A percentile compares a stretch with the other conserved stretches of the same genome.
These are phyloP conservation scores for Netelia inedita DNA, from an alignment of 2,888 invertebrate species.

Conservation along the genomic window DNA sequence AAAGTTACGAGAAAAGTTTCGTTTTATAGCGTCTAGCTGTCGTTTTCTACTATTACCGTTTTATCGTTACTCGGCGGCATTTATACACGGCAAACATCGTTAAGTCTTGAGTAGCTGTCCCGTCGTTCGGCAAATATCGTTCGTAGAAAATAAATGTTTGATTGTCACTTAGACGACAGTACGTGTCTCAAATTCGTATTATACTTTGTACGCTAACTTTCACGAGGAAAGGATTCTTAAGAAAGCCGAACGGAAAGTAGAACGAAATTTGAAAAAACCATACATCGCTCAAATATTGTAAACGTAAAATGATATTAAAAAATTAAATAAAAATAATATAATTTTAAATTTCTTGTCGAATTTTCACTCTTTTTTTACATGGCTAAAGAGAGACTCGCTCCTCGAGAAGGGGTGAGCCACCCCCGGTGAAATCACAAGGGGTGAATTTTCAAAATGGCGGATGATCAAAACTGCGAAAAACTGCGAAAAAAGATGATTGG, in stretches of 20 bases:
- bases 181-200: constrained; percentile 26
- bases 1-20: constrained; percentile 19
- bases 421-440: background rate
- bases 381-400: too few relatives aligned
- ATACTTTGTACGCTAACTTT: background rate
- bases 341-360: too few relatives aligned
- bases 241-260: background rate
- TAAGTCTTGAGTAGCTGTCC: constrained; percentile 28
- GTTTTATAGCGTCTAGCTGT: constrained; percentile 25
- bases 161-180: constrained; percentile 27
- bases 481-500: constrained; percentile 12
- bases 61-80: constrained; percentile 9
- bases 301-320: too few relatives aligned
- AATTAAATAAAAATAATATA: too few relatives aligned
- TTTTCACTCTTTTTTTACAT: too few relatives aligned
- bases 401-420: too few relatives aligned
- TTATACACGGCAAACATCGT: constrained; percentile 35
- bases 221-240: background rate
- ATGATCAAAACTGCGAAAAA: background rate
- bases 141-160: constrained; percentile 40
- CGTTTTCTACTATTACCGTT: background rate
- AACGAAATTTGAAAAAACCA: too few relatives aligned
- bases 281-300: too few relatives aligned
- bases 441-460: background rate
- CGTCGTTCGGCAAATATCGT: constrained; percentile 30